A percentile compares a stretch with the other conserved stretches of the same genome.
These are phyloP conservation scores for Sacculina carcini DNA, from an alignment of 2,888 invertebrate genomes.

Conservation along the genomic window DNA sequence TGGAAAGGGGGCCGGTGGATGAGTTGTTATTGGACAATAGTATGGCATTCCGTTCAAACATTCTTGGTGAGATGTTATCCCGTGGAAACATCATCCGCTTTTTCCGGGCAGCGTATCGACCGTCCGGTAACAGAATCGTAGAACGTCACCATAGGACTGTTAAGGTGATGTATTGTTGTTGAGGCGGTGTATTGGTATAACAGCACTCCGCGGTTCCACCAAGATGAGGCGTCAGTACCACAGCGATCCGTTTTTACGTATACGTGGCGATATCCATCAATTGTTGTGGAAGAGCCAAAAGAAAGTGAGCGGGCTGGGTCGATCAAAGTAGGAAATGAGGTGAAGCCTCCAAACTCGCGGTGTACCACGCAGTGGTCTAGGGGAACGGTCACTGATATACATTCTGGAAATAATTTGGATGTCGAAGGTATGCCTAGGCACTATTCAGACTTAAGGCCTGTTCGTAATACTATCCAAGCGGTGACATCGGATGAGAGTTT, in stretches of 20 bases:
- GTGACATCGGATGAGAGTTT: no score
- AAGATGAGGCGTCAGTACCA: background rate
- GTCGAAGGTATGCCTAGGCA: no score
- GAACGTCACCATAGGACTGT: no score
- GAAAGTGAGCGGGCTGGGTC: background rate
- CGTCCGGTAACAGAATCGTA: conserved; percentile 1
- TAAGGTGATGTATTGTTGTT: no score
- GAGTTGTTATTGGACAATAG: conserved; percentile 4
- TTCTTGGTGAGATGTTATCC: background rate
- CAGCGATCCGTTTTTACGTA: background rate
- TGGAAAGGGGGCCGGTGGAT: conserved; percentile 3
- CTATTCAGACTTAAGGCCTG: no score
- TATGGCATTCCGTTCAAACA: background rate
- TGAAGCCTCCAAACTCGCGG: conserved; percentile 2
- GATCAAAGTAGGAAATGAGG: background rate
- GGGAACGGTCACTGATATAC: no score
- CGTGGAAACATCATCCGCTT: background rate
- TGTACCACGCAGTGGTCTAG: no score
- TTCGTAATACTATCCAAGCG: no score
- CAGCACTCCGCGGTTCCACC: background rate
- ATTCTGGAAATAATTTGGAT: no score
- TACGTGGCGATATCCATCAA: background rate
- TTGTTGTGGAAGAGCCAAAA: background rate
- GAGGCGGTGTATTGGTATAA: no score
- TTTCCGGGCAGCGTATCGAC: background rate